A percentile compares a stretch with the other conserved stretches of the same genome.
Conservation (phyloP, 1,140 invertebrate genomes). For the Probaryconus sp. region DNA sequence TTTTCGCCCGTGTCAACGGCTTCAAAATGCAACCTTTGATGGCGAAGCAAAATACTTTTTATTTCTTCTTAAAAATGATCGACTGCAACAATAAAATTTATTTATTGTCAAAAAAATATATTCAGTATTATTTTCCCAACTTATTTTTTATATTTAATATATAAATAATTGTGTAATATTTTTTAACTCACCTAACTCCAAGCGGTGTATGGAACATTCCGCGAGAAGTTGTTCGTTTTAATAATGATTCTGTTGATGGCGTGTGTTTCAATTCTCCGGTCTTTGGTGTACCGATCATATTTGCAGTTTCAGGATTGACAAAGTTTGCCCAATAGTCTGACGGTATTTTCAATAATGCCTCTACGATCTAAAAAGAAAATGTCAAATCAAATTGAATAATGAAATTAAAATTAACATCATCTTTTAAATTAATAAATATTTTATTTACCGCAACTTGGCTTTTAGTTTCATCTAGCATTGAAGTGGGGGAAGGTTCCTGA, state of each 20-base stretch:
- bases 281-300: conserved; percentile 67
- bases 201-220: conserved; percentile 75
- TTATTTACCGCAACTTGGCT: conserved; percentile 80
- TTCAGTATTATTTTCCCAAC: neutral
- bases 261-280: conserved; percentile 76
- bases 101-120: conserved; percentile 9
- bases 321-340: conserved; percentile 84
- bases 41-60: conserved; percentile 77
- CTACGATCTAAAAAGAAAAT: conserved; percentile 80
- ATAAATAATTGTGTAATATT: no score
- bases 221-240: conserved; percentile 74
- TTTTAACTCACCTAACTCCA: conserved; percentile 62
- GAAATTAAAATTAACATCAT: conserved; percentile 8
- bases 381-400: conserved; percentile 8
- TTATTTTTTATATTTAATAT: neutral
- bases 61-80: conserved; percentile 72
- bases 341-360: conserved; percentile 82
- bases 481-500: conserved; percentile 81
- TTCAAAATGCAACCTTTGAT: conserved; percentile 67
- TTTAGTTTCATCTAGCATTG: conserved; percentile 82
- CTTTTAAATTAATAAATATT: neutral
- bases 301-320: conserved; percentile 74
- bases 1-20: no score
- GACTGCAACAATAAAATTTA: conserved; percentile 61
- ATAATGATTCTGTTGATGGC: conserved; percentile 79